Evolutionary conservation across 2,113 vertebrate genomes (phyloP), one percentile per base, ranked within the genome.

Genomic region (Dasypus novemcinctus): DNA sequence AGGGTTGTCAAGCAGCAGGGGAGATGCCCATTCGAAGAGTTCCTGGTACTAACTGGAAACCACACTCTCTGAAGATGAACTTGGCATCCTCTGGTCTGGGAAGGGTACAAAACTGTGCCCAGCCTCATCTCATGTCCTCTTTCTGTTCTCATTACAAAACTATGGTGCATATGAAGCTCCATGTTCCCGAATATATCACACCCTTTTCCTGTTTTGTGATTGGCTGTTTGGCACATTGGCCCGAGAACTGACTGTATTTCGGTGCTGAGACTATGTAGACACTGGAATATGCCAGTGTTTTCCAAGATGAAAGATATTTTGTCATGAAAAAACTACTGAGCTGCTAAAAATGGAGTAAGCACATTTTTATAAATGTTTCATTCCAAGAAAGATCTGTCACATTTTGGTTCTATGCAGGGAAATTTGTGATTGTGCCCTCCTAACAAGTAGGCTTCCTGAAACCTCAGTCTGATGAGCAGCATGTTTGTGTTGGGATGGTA

Each of bases 291-390:
- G 15, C 27, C 86, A 68, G 46, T 94, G 29, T 20, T 94, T 94
- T 94, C 81, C 23, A 76, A 76, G 46, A 76, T 78, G 43, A 95
- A 92, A 90, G 49, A 38, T 25, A 74, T 41, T 93, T 96, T 93
- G 61, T 91, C 21, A 27, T 87, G 76, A 52, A 64, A 96, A 69
- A 79, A 90, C 59, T 80, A 88, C 83, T 59, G 68, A 91, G 38
- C 38, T 93, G 41, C 89, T 91, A 91, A 89, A 95, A 93, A 80
- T 93, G 10, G 52, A 96, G 91, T 80, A 93, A 96, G n/a, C 49
- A 94, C n/a, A 90, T 93, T 96, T 97, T 92, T 54, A 93, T 94
- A 94, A 94, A 87, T 92, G 59, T 90, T 95, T 94, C 68, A 96
- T 95, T 95, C 64, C 72, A 90, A 54, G 52, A 93, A 96, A 68